Evolutionary conservation across 2,888 invertebrate species (phyloP).

Genomic region (Petrolisthes cinctipes): DNA sequence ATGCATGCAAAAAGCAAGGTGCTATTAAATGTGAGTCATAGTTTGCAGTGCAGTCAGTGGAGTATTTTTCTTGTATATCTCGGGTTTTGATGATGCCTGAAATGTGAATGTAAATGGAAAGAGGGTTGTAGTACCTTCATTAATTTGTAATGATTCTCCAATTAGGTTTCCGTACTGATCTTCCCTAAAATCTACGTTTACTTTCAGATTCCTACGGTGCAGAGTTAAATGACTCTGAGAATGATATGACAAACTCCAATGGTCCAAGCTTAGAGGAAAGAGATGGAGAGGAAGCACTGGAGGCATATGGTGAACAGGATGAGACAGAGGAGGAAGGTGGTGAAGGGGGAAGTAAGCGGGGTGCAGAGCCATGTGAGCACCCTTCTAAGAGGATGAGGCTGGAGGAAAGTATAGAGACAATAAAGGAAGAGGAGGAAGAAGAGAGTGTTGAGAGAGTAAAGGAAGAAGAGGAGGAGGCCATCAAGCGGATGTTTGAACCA

Average conservation of each 20-base stretch:
- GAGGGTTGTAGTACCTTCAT: too few species aligned
- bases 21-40: too few species aligned
- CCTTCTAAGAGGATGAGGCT: constrained; percentile 33
- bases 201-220: constrained; percentile 42
- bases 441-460: background rate
- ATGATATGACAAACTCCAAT: constrained; percentile 35
- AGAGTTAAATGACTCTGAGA: constrained; percentile 37
- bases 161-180: too few species aligned
- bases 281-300: constrained; percentile 11
- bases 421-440: constrained; percentile 18
- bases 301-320: background rate
- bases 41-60: too few species aligned
- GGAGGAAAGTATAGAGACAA: constrained; percentile 16
- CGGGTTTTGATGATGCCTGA: too few species aligned
- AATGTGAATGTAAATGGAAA: too few species aligned
- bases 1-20: too few species aligned
- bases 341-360: background rate
- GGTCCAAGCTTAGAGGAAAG: constrained; percentile 36
- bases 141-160: too few species aligned
- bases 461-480: background rate
- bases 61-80: too few species aligned
- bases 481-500: background rate
- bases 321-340: background rate
- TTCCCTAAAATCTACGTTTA: background rate
- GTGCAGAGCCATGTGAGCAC: constrained; percentile 26